These are phyloP conservation scores for Drosophila sechellia DNA, from an alignment of 1,140 invertebrate genomes.

Conservation along the genomic window DNA sequence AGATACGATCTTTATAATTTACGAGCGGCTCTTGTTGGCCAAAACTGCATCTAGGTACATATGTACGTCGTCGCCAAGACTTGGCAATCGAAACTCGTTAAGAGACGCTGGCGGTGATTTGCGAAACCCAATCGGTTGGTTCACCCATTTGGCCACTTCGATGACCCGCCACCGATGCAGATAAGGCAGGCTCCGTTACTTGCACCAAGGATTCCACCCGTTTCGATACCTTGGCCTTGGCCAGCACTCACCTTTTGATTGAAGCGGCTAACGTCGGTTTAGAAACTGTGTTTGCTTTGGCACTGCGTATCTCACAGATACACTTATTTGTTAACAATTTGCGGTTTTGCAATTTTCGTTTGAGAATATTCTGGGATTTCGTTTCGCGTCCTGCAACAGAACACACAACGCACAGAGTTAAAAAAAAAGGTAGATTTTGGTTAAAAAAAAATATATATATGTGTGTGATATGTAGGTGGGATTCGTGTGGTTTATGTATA, in stretches of 20 bases:
- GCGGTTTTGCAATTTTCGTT: not conserved
- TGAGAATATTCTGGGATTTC: conserved; percentile 10
- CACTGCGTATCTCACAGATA: conserved; percentile 23
- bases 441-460: conserved; percentile 22
- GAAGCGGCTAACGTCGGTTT: conserved; percentile 5
- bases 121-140: not conserved
- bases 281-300: conserved; percentile 1
- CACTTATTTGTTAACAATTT: conserved; percentile 2
- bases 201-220: not conserved
- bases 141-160: not conserved
- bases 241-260: conserved; percentile 5
- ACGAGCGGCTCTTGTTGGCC: conserved; percentile 10
- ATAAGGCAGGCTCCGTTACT: not conserved
- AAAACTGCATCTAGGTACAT: conserved; percentile 7
- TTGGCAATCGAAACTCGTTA: conserved; percentile 15
- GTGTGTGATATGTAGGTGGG: not conserved
- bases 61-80: not conserved
- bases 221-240: not conserved
- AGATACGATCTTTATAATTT: conserved; percentile 40
- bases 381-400: conserved; percentile 27
- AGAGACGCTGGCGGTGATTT: conserved; percentile 6
- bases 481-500: not conserved
- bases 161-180: not conserved
- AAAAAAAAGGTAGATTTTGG: not conserved
- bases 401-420: conserved; percentile 25